Percentiles rank a stretch among this genome's conserved stretches.
Conservation (phyloP, 2,113 vertebrate genomes). For the Upupa epops region DNA sequence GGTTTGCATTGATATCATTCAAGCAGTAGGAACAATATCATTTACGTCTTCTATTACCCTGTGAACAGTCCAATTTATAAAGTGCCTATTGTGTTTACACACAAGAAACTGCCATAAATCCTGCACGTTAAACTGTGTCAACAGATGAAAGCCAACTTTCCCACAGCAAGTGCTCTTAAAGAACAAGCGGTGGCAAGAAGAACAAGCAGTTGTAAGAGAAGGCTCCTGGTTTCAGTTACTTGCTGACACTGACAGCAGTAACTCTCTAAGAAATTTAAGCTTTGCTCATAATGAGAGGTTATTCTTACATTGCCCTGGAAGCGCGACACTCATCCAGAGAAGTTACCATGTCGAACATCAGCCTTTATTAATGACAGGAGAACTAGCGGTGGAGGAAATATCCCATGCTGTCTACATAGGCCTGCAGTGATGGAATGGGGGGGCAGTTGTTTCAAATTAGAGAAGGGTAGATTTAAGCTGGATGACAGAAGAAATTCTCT, state of each 20-base stretch:
- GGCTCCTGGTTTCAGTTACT: background rate
- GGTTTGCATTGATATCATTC: background rate
- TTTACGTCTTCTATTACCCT: conserved; percentile 65
- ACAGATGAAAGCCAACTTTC: conserved; percentile 49
- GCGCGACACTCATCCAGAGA: background rate
- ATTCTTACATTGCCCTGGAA: background rate
- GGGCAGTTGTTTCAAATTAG: too few relatives aligned
- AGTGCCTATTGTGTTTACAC: conserved; percentile 63
- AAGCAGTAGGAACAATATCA: background rate
- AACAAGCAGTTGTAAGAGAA: background rate
- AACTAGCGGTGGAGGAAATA: background rate
- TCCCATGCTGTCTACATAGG: too few relatives aligned
- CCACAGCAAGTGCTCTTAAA: background rate
- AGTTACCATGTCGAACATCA: background rate
- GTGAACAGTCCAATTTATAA: conserved; percentile 69
- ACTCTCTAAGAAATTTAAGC: conserved; percentile 24
- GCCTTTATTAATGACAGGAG: background rate
- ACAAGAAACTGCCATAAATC: conserved; percentile 65
- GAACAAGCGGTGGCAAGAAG: background rate
- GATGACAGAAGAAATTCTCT: too few relatives aligned
- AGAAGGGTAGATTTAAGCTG: too few relatives aligned
- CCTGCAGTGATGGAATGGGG: too few relatives aligned
- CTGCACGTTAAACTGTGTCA: conserved; percentile 68
- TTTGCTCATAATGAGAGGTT: background rate
- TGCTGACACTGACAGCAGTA: background rate